Evolutionary conservation across 2,797 vertebrate species (phyloP).

Genomic region (Rhincodon typus): DNA sequence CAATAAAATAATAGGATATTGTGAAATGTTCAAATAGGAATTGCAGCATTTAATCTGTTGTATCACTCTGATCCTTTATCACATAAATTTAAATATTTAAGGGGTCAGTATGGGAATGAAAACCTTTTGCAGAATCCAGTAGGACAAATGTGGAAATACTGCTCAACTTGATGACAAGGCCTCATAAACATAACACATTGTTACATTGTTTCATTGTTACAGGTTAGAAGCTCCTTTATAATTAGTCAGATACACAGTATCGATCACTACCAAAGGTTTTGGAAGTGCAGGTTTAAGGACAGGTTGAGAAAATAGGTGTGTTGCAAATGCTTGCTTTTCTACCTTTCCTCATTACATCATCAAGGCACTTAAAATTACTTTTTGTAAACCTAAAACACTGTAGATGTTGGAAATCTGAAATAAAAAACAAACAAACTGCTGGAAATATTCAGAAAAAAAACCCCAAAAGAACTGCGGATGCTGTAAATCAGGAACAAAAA

Average conservation of each 20-base stretch:
- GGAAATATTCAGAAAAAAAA: too few species aligned
- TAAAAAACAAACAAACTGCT: too few species aligned
- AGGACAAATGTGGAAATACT: not conserved
- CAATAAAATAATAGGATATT: not conserved
- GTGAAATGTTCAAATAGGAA: not conserved
- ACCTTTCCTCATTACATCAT: not conserved
- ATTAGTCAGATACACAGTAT: not conserved
- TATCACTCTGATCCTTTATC: not conserved
- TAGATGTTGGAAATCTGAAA: too few species aligned
- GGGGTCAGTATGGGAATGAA: not conserved
- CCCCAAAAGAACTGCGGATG: too few species aligned
- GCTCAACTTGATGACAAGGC: not conserved
- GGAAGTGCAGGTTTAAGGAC: not conserved
- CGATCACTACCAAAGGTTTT: not conserved
- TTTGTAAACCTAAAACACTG: too few species aligned
- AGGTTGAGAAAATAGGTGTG: not conserved
- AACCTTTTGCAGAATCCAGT: not conserved
- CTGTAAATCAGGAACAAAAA: too few species aligned
- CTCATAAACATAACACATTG: not conserved
- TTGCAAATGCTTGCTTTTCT: not conserved
- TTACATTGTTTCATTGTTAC: not conserved
- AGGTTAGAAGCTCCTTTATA: not conserved
- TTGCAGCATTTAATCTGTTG: not conserved
- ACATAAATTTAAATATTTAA: not conserved
- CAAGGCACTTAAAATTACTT: not conserved